Evolutionary conservation across 2,797 vertebrate species (phyloP), one percentile per base, ranked within the genome.

Genomic region (Muraenolepis orangiensis): DNA sequence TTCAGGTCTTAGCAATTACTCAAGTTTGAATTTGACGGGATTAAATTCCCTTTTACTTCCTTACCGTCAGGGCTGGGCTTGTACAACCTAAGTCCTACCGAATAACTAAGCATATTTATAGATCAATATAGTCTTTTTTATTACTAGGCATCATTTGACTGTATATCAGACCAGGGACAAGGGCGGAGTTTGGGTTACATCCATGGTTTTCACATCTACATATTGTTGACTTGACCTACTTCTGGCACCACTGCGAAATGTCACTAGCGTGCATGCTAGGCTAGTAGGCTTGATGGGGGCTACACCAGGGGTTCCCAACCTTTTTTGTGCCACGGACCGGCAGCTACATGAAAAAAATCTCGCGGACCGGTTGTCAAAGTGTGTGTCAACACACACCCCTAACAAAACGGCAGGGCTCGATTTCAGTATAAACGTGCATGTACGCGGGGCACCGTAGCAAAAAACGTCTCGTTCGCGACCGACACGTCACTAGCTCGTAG

Each of bases 191-290:
- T 23, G 28, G 64, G 64, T 16, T 18, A 28, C 64, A 4, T 66
- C 28, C 3, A 29, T 12, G n/a, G 26, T 29, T 51, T 51, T 51
- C 13, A 4, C 81, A 28, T 71, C 70, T 69, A 70, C 76, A 34
- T 40, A 8, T 72, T 81, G 38, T 76, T 81, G 84, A 82, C 79
- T 51, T 73, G 71, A 82, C 82, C 85, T 87, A 85, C 75, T 86
- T 87, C n/a, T 51, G 46, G 46, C 16, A 18, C 34, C 31, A 16
- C 72, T 73, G 74, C 70, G 81, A 82, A 83, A 79, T 77, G 57
- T 76, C 80, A 84, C 7, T 71, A 34, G 38, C 66, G 1, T 72
- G 76, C 18, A 73, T 0, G 66, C 32, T 34, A 73, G 0, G 66
- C 32, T 34, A 13, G 73, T 66, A n/a, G 42, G 23, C 31, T n/a